These are phyloP conservation scores for Hermodice carunculata DNA, from an alignment of 2,888 invertebrate genomes.

Conservation along the genomic window DNA sequence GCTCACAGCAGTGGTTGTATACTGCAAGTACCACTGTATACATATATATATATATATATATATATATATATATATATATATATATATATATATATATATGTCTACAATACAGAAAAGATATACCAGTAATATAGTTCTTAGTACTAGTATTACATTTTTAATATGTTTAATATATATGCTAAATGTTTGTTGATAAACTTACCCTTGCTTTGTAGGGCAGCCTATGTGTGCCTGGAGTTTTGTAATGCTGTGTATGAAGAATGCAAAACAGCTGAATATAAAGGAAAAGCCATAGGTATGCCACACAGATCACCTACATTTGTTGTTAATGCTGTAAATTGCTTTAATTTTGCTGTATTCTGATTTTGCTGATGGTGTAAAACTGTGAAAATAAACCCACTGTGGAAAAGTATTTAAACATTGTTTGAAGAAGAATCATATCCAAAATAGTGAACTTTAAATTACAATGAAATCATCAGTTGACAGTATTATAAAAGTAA, in stretches of 20 bases:
- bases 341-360: not conserved
- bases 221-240: slow-evolving; percentile 64
- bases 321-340: not conserved
- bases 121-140: too few species aligned
- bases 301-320: not conserved
- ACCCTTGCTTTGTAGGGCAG: slow-evolving; percentile 50
- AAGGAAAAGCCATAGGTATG: slow-evolving; percentile 61
- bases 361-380: not conserved
- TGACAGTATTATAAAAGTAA: too few species aligned
- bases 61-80: not conserved
- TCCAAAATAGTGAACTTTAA: too few species aligned
- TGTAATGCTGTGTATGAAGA: slow-evolving; percentile 61
- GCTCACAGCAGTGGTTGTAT: too few species aligned
- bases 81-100: not conserved
- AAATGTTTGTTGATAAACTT: too few species aligned
- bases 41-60: not conserved
- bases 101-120: not conserved
- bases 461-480: too few species aligned
- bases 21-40: too few species aligned
- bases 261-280: slow-evolving; percentile 61
- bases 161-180: too few species aligned
- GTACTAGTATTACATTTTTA: too few species aligned
- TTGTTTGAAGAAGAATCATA: too few species aligned
- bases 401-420: too few species aligned
- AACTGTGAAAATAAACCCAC: too few species aligned